Evolutionary conservation across 1,140 invertebrate species (phyloP).

Genomic region (Eubasilissa regina): DNA sequence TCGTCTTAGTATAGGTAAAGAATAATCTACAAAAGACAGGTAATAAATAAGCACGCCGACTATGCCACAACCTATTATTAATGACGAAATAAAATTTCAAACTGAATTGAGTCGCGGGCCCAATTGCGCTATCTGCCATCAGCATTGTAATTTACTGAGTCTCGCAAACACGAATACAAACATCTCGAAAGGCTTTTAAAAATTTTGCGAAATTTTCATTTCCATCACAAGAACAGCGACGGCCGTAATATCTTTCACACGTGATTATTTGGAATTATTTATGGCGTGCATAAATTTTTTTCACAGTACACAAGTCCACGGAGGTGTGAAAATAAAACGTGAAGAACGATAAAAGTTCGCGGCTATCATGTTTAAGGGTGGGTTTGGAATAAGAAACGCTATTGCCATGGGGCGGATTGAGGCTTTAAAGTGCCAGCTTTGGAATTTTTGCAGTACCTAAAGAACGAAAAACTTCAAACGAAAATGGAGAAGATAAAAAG

Average conservation of each 20-base stretch:
- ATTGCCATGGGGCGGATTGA: neutral
- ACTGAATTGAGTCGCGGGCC: no score
- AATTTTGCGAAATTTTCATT: neutral
- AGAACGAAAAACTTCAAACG: no score
- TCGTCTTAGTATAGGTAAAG: no score
- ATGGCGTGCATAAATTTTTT: slow-evolving; percentile 57
- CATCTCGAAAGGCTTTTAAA: neutral
- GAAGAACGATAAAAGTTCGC: slow-evolving; percentile 60
- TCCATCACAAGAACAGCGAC: slow-evolving; percentile 36
- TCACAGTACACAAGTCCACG: slow-evolving; percentile 44
- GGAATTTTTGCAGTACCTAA: no score
- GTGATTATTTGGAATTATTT: slow-evolving; percentile 60
- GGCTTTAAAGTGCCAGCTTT: neutral
- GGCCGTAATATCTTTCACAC: slow-evolving; percentile 40
- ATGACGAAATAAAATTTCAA: no score
- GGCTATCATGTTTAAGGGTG: slow-evolving; percentile 53
- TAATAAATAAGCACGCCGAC: no score
- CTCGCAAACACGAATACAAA: neutral
- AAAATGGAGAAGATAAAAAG: no score
- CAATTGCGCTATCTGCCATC: no score
- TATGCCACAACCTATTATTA: no score
- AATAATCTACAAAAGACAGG: no score
- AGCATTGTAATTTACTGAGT: no score
- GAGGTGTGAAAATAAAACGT: slow-evolving; percentile 59
- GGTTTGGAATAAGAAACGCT: slow-evolving; percentile 48